A percentile compares a stretch with the other conserved stretches of the same genome.
Evolutionary conservation across 2,113 vertebrate species (phyloP).

Genomic region (Strix aluco): DNA sequence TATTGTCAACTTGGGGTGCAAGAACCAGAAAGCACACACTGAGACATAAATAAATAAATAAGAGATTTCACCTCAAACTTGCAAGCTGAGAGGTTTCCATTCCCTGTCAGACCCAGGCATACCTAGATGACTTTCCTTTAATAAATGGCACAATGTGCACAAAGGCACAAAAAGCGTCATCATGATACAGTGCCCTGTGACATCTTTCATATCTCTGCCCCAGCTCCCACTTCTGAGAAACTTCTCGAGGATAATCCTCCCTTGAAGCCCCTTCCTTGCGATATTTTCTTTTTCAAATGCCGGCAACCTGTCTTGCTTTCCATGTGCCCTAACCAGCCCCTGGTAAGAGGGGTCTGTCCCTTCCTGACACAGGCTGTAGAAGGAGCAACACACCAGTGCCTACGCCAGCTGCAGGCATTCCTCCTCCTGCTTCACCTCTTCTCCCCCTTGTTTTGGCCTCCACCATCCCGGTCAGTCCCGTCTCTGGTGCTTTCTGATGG

Average conservation of each 20-base stretch:
- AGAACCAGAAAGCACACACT: background rate
- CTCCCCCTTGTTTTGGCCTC: background rate
- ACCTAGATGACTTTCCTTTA: background rate
- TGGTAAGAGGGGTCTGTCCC: background rate
- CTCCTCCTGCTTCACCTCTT: background rate
- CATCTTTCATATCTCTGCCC: background rate
- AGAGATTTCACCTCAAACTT: background rate
- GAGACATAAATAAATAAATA: background rate
- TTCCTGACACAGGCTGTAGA: background rate
- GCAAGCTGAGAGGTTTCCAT: background rate
- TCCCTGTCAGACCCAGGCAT: background rate
- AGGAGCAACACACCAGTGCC: background rate
- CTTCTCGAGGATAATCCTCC: background rate
- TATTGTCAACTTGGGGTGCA: background rate
- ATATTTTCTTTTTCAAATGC: background rate
- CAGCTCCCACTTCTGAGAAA: background rate
- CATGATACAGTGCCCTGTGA: background rate
- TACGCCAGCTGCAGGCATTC: background rate
- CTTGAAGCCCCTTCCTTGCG: background rate
- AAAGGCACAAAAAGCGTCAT: background rate
- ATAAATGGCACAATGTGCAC: background rate
- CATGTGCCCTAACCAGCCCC: rapidly evolving
- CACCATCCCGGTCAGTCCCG: background rate
- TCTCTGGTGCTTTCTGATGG: background rate
- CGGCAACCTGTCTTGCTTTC: background rate